Base-by-base conservation (phyloP, 1,140 invertebrate species). In the Drosophila kurseongensis region DNA sequence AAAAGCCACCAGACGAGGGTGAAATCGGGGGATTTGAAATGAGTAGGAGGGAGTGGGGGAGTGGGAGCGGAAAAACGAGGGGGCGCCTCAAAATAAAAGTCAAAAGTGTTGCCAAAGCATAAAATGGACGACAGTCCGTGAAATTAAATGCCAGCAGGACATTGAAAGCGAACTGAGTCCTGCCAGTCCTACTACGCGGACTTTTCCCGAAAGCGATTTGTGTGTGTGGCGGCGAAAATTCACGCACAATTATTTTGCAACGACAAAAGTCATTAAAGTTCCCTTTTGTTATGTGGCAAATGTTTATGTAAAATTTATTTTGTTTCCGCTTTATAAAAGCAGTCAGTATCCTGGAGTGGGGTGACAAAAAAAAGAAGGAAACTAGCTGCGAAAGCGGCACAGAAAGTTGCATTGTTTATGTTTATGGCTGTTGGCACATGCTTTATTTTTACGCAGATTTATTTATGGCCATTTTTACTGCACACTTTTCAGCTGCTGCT, bases 91-190 rank as follows among this genome's bases (percentile, higher is more conserved):
- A 68, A 68, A 83, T 83, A 83, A 83, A 78, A 83, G 79, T 83
- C 84, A 88, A 88, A 88, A 89, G 84, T 88, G 84, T 88, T 84
- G 84, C 84, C 80, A 84, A 83, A 79, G 84, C 80, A 89, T 72
- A 89, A 88, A 88, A 89, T 88, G 77, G 76, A 89, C 84, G 84
- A 89, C 84, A 89, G 84, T 88, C 84, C 84, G 84, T 88, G 84
- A 88, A 88, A 88, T 88, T 88, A 89, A 88, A 88, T 88, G 84
- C 81, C 84, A 88, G 84, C 84, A 84, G 84, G 84, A 89, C 84
- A 83, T 89, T 77, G 83, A 86, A 83, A 83, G 63, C 75, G 40
- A 66, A 47, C 73, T 57, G 62, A 55, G 44, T 71, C 52, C 67
- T 71, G 67, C 52, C 67, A 71, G 29, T 68, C 14, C 12, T 12